Percentiles rank a stretch among this genome's conserved stretches.
Conservation (phyloP, 1,140 invertebrate genomes). For the Mamestra configurata region DNA sequence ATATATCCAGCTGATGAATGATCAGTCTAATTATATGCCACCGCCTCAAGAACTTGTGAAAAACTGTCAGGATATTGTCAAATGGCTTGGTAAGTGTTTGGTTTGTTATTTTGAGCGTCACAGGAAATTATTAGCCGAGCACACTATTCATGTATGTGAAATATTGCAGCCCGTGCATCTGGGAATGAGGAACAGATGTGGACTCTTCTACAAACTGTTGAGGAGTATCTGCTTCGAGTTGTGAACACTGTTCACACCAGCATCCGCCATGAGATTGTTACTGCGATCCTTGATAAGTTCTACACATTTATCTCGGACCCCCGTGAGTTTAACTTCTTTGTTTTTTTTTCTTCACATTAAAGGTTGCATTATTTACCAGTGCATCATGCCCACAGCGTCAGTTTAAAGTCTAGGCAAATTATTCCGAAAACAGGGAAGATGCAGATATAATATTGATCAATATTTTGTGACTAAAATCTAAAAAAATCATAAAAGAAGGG, state of each 20-base stretch:
- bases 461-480: too few relatives aligned
- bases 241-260: constrained; percentile 65
- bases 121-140: too few relatives aligned
- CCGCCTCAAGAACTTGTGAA: constrained; percentile 71
- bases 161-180: constrained; percentile 66
- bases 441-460: too few relatives aligned
- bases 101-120: too few relatives aligned
- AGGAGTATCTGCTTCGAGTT: constrained; percentile 72
- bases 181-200: constrained; percentile 73
- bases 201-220: constrained; percentile 70
- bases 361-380: too few relatives aligned
- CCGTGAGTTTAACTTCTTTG: constrained; percentile 62
- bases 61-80: constrained; percentile 77
- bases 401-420: too few relatives aligned
- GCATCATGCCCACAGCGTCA: too few relatives aligned
- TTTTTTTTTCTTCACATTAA: too few relatives aligned
- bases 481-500: too few relatives aligned
- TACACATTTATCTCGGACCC: constrained; percentile 79
- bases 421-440: too few relatives aligned
- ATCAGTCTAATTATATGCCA: constrained; percentile 72
- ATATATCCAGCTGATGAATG: constrained; percentile 75
- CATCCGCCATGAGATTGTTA: constrained; percentile 75
- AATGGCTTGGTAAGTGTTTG: constrained; percentile 74
- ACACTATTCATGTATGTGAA: background rate
- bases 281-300: constrained; percentile 75